Conservation (phyloP, 2,797 vertebrate genomes). For the Lerista edwardsae region DNA sequence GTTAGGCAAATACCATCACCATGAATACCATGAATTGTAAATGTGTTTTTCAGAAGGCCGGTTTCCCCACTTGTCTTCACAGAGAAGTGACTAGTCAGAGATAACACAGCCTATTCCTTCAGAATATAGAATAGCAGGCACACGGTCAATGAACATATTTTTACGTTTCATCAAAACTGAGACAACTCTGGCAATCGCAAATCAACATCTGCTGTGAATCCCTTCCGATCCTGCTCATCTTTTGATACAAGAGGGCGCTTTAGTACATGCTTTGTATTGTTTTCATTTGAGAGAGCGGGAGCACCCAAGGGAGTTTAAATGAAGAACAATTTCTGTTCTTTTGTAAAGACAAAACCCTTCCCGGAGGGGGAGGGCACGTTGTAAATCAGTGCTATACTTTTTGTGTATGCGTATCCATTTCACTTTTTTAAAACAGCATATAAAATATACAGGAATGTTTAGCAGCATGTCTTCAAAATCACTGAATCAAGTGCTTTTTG, state of each 20-base stretch:
- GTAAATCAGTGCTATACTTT: neutral
- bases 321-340: neutral
- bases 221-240: slow-evolving; percentile 13
- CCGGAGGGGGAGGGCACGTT: neutral
- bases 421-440: neutral
- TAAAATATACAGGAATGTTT: neutral
- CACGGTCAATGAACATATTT: neutral
- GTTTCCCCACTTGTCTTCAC: slow-evolving; percentile 2
- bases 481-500: neutral
- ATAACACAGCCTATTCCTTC: neutral
- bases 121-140: neutral
- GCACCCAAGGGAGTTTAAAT: neutral
- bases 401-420: neutral
- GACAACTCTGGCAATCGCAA: slow-evolving; percentile 13
- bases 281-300: neutral
- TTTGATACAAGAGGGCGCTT: neutral
- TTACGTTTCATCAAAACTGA: slow-evolving; percentile 30
- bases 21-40: neutral
- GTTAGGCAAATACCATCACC: slow-evolving; percentile 1
- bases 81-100: neutral
- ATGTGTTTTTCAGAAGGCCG: neutral
- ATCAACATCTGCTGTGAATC: slow-evolving; percentile 10
- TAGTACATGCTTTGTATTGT: neutral
- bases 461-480: neutral
- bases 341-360: slow-evolving; percentile 22